phyloP scores from a whole-genome alignment of 2,797 vertebrate species.

The Peromyscus melanophrys region DNA sequence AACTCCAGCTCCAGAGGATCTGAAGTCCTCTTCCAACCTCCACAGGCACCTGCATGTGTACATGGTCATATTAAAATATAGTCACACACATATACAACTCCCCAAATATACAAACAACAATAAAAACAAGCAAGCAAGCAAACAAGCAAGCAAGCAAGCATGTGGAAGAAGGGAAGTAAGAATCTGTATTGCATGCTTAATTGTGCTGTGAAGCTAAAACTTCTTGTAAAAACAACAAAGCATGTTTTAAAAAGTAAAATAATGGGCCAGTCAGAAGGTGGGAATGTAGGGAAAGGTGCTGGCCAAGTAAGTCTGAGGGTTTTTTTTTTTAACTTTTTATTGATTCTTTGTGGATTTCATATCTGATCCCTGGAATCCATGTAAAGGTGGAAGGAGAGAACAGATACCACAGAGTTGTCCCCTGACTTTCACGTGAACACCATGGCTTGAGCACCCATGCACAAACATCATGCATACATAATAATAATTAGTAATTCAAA shows the following conservation, averaged over 20 bases:
- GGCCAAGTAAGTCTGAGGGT: too few relatives aligned
- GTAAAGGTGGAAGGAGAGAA: not conserved
- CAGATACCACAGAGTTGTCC: not conserved
- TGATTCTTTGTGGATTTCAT: not conserved
- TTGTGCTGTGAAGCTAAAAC: not conserved
- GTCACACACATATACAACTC: not conserved
- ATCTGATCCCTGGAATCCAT: too few relatives aligned
- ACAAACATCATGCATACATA: not conserved
- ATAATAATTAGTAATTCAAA: not conserved
- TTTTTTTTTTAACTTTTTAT: not conserved
- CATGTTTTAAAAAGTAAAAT: not conserved
- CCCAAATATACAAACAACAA: not conserved
- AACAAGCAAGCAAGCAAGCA: not conserved
- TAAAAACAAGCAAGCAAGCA: not conserved
- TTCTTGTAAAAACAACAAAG: not conserved
- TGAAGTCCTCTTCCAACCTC: not conserved
- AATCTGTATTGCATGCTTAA: not conserved
- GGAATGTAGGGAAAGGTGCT: too few relatives aligned
- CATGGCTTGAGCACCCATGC: not conserved
- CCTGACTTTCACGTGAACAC: not conserved
- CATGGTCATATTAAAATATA: not conserved
- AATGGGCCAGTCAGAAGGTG: not conserved
- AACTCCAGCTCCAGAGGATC: not conserved
- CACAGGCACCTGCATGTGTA: too few relatives aligned
- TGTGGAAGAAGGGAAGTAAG: not conserved